Conservation (phyloP, 2,797 vertebrate species). For the Poliocrania exsul region DNA sequence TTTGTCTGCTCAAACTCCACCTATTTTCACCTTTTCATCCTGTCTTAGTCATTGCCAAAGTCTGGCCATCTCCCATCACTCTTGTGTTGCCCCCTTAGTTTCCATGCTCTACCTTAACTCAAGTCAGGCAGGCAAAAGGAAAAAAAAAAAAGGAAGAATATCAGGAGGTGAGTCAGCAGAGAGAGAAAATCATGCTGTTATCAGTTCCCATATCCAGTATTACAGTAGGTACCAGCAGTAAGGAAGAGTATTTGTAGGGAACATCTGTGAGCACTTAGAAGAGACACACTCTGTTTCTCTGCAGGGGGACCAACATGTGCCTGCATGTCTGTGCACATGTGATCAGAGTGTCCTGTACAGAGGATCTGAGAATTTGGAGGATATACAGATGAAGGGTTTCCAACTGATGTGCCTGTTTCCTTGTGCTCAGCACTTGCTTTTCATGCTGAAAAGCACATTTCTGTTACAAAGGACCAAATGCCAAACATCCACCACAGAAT, state of each 20-base stretch:
- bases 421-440: neutral
- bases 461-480: neutral
- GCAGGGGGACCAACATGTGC: neutral
- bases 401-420: neutral
- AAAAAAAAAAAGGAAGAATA: neutral
- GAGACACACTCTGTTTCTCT: neutral
- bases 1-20: neutral
- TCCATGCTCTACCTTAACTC: neutral
- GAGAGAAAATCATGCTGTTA: neutral
- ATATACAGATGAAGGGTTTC: neutral
- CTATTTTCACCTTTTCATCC: neutral
- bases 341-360: neutral
- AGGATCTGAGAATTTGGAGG: neutral
- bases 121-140: neutral
- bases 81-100: neutral
- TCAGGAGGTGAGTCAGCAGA: neutral
- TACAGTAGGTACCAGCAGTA: neutral
- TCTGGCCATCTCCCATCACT: neutral
- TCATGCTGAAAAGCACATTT: neutral
- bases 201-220: neutral
- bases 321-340: neutral
- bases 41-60: neutral
- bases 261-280: neutral
- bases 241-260: neutral
- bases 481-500: neutral